Evolutionary conservation across 2,888 invertebrate genomes (phyloP).

Genomic region (Tetragnatha montana): DNA sequence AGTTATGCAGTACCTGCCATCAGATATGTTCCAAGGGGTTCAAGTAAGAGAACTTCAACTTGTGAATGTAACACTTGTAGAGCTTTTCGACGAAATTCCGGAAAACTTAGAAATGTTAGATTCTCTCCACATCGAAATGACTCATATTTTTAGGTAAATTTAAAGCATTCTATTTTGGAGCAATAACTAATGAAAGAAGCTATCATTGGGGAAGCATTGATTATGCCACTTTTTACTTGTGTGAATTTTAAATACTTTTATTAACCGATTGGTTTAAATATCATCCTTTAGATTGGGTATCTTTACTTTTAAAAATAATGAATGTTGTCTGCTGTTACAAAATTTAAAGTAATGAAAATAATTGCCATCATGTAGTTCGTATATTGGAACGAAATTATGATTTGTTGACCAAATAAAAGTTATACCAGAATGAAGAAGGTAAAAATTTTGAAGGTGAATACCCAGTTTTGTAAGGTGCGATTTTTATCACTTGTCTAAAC

Average conservation of each 20-base stretch:
- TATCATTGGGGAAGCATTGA: neutral
- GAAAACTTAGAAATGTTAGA: slow-evolving; percentile 20
- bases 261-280: too few species aligned
- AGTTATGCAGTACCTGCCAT: slow-evolving; percentile 31
- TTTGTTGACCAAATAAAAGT: too few species aligned
- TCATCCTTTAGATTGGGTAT: too few species aligned
- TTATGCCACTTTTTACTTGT: neutral
- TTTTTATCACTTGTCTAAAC: too few species aligned
- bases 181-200: neutral
- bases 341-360: too few species aligned
- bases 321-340: too few species aligned
- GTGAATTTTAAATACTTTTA: neutral
- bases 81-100: slow-evolving; percentile 36
- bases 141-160: slow-evolving; percentile 38
- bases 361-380: too few species aligned
- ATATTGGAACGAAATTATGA: too few species aligned
- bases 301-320: too few species aligned
- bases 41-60: slow-evolving; percentile 12
- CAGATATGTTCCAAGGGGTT: slow-evolving; percentile 42
- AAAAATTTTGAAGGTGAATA: too few species aligned
- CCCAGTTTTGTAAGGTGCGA: too few species aligned
- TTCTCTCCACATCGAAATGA: slow-evolving; percentile 25
- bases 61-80: slow-evolving; percentile 27
- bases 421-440: too few species aligned
- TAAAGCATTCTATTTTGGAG: neutral